Evolutionary conservation across 2,888 invertebrate genomes (phyloP).

Genomic region (Lingula anatina): DNA sequence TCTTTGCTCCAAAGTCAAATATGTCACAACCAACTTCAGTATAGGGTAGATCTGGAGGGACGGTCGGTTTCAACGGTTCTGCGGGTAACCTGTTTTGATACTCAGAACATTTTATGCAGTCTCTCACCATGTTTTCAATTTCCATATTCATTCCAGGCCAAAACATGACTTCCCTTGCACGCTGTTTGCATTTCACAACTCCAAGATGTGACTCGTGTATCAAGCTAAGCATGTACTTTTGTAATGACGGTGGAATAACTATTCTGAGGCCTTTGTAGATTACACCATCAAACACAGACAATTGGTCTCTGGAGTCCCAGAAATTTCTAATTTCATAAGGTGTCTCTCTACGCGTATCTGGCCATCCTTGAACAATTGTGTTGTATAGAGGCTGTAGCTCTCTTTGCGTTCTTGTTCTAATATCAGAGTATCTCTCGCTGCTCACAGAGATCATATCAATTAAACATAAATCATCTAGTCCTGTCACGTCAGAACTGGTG

Average conservation of each 20-base stretch:
- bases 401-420: background rate
- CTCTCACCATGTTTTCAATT: too few species aligned
- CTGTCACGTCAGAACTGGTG: background rate
- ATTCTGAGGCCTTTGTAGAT: constrained; percentile 1
- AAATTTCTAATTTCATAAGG: background rate
- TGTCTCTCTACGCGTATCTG: background rate
- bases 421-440: background rate
- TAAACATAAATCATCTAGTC: background rate
- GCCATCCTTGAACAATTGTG: constrained; percentile 1
- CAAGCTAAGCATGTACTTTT: background rate
- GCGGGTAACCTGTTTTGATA: background rate
- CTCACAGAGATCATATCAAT: background rate
- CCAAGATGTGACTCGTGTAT: too few species aligned
- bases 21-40: background rate
- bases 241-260: background rate
- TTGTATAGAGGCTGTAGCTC: background rate
- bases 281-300: background rate
- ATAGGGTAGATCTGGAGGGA: background rate
- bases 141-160: constrained; percentile 1
- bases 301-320: background rate
- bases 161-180: background rate
- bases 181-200: background rate
- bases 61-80: background rate
- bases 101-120: background rate
- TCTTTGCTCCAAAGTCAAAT: constrained; percentile 13